These are phyloP conservation scores for Diplodus puntazzo DNA, from an alignment of 2,797 vertebrate genomes.

Conservation along the genomic window DNA sequence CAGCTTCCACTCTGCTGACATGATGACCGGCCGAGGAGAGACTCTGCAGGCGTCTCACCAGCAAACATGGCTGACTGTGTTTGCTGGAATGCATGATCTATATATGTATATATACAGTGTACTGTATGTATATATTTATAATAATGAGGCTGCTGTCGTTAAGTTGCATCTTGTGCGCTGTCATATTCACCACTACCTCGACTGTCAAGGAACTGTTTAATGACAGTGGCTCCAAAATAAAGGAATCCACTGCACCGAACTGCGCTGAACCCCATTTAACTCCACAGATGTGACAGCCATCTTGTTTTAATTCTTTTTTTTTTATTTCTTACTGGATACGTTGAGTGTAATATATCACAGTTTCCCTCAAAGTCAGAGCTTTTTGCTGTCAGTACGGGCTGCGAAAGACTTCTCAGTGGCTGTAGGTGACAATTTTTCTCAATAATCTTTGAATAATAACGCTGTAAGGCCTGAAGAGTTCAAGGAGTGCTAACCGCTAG, in stretches of 20 bases:
- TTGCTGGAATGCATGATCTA: not conserved
- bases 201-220: too few species aligned
- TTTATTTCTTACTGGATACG: not conserved
- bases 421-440: constrained; percentile 57
- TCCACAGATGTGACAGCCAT: not conserved
- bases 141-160: not conserved
- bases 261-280: too few species aligned
- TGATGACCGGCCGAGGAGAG: not conserved
- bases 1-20: not conserved
- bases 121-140: not conserved
- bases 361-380: not conserved
- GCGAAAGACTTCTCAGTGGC: constrained; percentile 9
- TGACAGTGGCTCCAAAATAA: too few species aligned
- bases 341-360: too few species aligned
- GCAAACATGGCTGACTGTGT: not conserved
- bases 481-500: not conserved
- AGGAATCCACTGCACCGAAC: too few species aligned
- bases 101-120: too few species aligned
- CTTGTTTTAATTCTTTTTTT: not conserved
- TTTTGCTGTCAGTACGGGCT: not conserved
- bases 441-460: constrained; percentile 12
- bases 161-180: too few species aligned
- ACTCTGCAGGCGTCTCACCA: not conserved
- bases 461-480: not conserved
- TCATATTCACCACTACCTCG: too few species aligned